Base-by-base conservation (phyloP, 2,888 invertebrate species). In the Clivina fossor region DNA sequence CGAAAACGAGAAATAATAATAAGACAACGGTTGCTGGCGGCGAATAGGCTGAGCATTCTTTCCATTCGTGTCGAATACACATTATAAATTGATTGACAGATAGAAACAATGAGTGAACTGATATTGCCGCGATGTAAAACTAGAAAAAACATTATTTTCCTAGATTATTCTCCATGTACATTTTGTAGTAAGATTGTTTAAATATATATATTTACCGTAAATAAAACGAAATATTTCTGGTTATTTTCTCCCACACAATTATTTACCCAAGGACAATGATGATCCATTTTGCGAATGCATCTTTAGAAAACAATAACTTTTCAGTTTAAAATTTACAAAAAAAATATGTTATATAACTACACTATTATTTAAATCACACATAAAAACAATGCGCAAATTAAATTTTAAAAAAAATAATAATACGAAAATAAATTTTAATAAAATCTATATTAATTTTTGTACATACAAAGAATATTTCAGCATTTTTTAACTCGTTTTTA, bases 211-310 rank as follows among this genome's bases (percentile, higher is more conserved):
- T 86, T 83, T 75, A 95, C 95, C 60, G 95, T 96, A 75, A 99
- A 99, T 51, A 99, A 80, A 56, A 99, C 96, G 79, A 99, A 99
- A 77, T 90, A 99, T 76, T 99, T 99, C 79, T 99, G 99, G 79
- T 99, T 99, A 71, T 90, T 93, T 75, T 98, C 98, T 15, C 99
- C 99, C 2, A 99, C 96, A 75, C 99, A 99, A 73, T 99, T 99
- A 72, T 99, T 99, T 5, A 99, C 93, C 96, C 96, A 97, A 0
- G 97, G 98, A 75, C 90, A 90, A 69, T 90, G 90, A 71, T 90
- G 89, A 68, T 90, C 90, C 90, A 91, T 91, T 77, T 89, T 89
- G 60, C 84, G 76, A 59, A 90, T 86, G 71, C 88, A 89, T 65
- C 86, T 80, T 62, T 65, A 76, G 72, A 74, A 71, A 59, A 56